These are phyloP conservation scores for Crocallis elinguaria DNA, from an alignment of 2,888 invertebrate genomes.

Conservation along the genomic window DNA sequence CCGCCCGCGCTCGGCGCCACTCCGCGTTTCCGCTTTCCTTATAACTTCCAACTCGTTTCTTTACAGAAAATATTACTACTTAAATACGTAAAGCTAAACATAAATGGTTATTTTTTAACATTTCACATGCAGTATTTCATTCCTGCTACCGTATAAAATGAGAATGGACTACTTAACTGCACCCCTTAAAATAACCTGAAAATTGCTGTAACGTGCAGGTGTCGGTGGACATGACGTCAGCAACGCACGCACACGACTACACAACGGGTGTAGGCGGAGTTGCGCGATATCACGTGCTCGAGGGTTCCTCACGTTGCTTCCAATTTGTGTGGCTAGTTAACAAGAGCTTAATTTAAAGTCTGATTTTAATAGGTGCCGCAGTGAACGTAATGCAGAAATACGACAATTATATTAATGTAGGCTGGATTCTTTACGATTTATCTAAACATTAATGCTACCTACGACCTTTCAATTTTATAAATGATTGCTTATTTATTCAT, in stretches of 20 bases:
- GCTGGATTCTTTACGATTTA: too few species aligned
- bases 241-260: constrained; percentile 26
- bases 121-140: constrained; percentile 10
- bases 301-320: constrained; percentile 27
- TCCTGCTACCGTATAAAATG: constrained; percentile 14
- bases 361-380: neutral
- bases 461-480: too few species aligned
- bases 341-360: constrained; percentile 21
- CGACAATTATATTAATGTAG: too few species aligned
- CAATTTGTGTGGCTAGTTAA: constrained; percentile 21
- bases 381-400: too few species aligned
- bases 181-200: constrained; percentile 24
- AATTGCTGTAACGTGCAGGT: constrained; percentile 28
- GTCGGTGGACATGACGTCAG: constrained; percentile 50
- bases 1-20: too few species aligned
- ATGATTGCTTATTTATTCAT: too few species aligned
- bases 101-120: too few species aligned
- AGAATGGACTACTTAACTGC: constrained; percentile 10
- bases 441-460: too few species aligned
- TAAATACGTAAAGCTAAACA: too few species aligned
- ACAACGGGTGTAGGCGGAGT: neutral
- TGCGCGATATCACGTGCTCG: constrained; percentile 48
- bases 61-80: too few species aligned
- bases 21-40: neutral
- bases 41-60: too few species aligned